These are phyloP conservation scores for Stichodactyla mertensii DNA, from an alignment of 64 coral and sea anemone species.

Conservation along the genomic window DNA sequence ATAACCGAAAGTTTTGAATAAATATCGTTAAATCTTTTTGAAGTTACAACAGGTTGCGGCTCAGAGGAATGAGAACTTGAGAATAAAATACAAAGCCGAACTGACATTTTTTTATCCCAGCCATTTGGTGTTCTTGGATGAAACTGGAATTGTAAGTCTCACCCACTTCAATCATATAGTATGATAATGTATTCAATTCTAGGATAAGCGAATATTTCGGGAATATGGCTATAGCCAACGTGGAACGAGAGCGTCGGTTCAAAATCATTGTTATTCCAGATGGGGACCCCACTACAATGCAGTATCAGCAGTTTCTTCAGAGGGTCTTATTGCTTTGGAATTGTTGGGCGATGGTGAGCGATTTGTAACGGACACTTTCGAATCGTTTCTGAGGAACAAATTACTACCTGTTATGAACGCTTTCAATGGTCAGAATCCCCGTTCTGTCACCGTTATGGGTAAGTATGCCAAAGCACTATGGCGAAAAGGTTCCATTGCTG, in stretches of 20 bases:
- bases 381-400: not conserved
- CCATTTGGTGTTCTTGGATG: constrained; percentile 9
- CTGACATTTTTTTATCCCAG: not conserved
- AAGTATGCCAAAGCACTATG: not conserved
- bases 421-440: not conserved
- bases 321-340: not conserved
- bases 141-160: constrained; percentile 21
- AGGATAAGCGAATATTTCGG: constrained; percentile 9
- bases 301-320: not conserved
- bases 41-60: not conserved
- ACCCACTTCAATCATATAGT: not conserved
- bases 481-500: not conserved
- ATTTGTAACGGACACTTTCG: not conserved
- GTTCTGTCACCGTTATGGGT: constrained; percentile 14
- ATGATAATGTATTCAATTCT: not conserved
- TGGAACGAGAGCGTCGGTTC: not conserved
- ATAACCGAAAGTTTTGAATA: no score
- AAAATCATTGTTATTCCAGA: not conserved
- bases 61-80: not conserved
- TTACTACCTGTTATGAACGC: not conserved
- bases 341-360: not conserved
- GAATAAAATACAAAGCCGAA: not conserved
- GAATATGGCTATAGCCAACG: not conserved
- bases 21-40: not conserved
- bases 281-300: constrained; percentile 3